phyloP scores from a whole-genome alignment of 37 sponge, comb jelly and placozoan genomes.

The Halisarca cf. caerulea region DNA sequence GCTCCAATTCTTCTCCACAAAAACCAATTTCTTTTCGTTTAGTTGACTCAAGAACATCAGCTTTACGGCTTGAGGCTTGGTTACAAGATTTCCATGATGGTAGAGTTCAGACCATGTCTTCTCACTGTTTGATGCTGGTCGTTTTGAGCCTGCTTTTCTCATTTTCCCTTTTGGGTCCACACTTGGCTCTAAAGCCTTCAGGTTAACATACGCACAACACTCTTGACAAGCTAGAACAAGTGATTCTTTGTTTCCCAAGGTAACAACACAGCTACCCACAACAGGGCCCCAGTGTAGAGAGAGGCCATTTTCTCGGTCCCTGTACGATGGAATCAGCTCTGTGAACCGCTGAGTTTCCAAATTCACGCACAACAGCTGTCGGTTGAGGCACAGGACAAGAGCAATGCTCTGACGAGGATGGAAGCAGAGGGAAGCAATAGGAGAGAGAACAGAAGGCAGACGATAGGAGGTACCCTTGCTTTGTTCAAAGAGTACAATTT shows the following conservation, averaged over 20 bases:
- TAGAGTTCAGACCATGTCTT: background rate
- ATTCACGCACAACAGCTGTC: background rate
- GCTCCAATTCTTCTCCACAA: background rate
- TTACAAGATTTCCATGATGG: background rate
- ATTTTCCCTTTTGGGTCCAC: background rate
- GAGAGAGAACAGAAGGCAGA: background rate
- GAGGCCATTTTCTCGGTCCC: constrained; percentile 23
- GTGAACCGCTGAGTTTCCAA: background rate
- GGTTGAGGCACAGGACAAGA: background rate
- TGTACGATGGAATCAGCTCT: constrained; percentile 6
- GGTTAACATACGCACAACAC: background rate
- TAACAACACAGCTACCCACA: background rate
- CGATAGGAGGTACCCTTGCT: background rate
- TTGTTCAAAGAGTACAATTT: background rate
- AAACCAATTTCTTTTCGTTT: background rate
- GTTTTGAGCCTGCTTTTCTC: background rate
- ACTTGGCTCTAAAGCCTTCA: background rate
- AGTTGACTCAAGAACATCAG: background rate
- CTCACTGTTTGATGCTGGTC: background rate
- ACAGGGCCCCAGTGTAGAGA: constrained; percentile 14
- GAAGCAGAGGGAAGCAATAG: background rate
- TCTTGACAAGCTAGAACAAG: background rate
- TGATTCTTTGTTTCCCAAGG: background rate
- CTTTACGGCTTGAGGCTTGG: background rate
- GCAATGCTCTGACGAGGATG: background rate